A percentile compares a stretch with the other conserved stretches of the same genome.
Conservation (phyloP, 2,888 invertebrate genomes). For the Caenorhabditis zanzibari region DNA sequence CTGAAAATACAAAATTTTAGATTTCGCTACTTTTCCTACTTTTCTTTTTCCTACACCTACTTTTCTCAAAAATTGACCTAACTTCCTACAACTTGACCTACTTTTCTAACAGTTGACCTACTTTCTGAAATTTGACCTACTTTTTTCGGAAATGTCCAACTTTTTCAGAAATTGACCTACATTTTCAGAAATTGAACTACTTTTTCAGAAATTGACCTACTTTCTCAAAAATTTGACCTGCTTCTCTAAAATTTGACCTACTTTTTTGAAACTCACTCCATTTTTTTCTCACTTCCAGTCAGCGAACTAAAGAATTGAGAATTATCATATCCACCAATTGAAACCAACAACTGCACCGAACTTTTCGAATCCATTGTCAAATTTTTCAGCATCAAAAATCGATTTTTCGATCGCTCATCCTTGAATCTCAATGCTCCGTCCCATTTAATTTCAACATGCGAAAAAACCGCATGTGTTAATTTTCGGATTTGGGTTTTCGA, state of each 20-base stretch:
- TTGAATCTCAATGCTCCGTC: not conserved
- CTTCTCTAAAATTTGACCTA: no score
- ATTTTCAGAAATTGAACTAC: no score
- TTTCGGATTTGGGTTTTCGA: not conserved
- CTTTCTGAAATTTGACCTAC: no score
- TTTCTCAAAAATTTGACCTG: no score
- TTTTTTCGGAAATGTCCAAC: no score
- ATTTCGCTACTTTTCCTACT: not conserved
- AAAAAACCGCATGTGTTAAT: not conserved
- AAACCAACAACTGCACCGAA: not conserved
- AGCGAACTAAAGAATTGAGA: not conserved
- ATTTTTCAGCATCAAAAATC: not conserved
- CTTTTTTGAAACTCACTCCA: conserved; percentile 9
- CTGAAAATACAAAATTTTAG: no score
- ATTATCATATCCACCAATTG: conserved; percentile 1
- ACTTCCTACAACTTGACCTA: no score
- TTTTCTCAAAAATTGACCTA: no score
- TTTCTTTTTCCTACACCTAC: no score
- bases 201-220: no score
- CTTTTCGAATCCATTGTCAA: not conserved
- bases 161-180: no score
- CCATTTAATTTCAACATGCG: not conserved
- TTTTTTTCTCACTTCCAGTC: not conserved
- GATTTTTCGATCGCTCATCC: not conserved
- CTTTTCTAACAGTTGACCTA: no score